phyloP scores from a whole-genome alignment of 2,888 invertebrate genomes.

The Rhorus exstirpatorius region DNA sequence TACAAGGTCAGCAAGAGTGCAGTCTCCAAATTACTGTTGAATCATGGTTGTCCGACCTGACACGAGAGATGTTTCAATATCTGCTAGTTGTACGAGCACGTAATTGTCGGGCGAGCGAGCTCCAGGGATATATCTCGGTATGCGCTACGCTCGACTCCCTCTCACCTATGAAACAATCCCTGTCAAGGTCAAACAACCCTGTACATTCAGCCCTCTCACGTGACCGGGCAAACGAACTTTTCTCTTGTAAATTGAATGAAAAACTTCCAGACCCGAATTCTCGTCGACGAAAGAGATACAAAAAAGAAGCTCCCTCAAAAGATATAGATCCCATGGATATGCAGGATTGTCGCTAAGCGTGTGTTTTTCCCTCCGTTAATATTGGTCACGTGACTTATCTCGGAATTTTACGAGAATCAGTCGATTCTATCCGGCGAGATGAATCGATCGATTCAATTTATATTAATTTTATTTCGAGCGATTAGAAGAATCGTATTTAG shows the following conservation, averaged over 20 bases:
- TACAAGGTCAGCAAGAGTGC: too few species aligned
- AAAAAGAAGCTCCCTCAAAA: not conserved
- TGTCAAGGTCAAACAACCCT: constrained; percentile 60
- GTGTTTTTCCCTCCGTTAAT: not conserved
- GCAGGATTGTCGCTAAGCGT: not conserved
- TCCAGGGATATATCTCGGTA: constrained; percentile 35
- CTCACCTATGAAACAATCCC: constrained; percentile 38
- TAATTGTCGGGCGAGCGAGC: constrained; percentile 20
- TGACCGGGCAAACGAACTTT: constrained; percentile 37
- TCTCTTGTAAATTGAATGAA: constrained; percentile 24
- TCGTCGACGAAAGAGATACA: not conserved
- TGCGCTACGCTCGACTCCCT: not conserved
- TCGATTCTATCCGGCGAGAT: not conserved
- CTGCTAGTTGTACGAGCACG: constrained; percentile 11
- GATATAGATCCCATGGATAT: not conserved
- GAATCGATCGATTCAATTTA: not conserved
- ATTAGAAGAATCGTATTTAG: not conserved
- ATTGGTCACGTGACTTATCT: not conserved
- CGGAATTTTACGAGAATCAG: not conserved
- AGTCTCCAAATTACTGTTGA: not conserved
- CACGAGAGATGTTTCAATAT: not conserved
- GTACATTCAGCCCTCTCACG: constrained; percentile 15
- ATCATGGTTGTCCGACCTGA: not conserved
- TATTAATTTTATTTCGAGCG: not conserved
- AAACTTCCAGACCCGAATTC: not conserved